phyloP scores from a whole-genome alignment of 2,888 invertebrate species.

The Rhagophthalmus giganteus region DNA sequence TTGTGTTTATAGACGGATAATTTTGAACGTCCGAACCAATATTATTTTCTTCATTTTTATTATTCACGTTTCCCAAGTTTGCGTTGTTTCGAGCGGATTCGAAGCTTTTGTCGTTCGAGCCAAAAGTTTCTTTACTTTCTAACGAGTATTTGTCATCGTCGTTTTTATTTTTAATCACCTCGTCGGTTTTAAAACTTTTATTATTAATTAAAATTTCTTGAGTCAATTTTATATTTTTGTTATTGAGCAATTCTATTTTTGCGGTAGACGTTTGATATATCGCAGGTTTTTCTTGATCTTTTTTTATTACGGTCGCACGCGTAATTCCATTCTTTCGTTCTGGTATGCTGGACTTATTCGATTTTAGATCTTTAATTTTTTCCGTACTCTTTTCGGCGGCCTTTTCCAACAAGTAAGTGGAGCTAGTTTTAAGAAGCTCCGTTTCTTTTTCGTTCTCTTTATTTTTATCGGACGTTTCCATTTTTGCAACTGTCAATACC shows the following conservation, averaged over 20 bases:
- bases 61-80: conserved; percentile 11
- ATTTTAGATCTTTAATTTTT: conserved; percentile 30
- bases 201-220: conserved; percentile 34
- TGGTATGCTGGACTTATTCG: conserved; percentile 34
- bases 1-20: too few species aligned
- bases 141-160: conserved; percentile 5
- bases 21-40: conserved; percentile 7
- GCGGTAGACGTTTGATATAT: conserved; percentile 58
- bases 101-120: background rate
- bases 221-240: conserved; percentile 44
- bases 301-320: conserved; percentile 66
- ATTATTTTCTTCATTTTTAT: conserved; percentile 14
- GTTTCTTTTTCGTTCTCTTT: conserved; percentile 54
- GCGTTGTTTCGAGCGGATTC: conserved; percentile 19
- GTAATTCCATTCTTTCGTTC: conserved; percentile 51
- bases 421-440: conserved; percentile 37
- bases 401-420: conserved; percentile 57
- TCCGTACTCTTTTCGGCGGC: conserved; percentile 41
- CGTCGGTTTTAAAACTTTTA: conserved; percentile 32
- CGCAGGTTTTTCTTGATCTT: conserved; percentile 69
- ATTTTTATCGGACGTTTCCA: conserved; percentile 34
- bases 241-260: conserved; percentile 50
- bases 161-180: conserved; percentile 13
- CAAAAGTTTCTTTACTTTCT: conserved; percentile 16
- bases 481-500: conserved; percentile 33